Base-by-base conservation (phyloP, 2,113 vertebrate genomes). In the Lagopus leucura region DNA sequence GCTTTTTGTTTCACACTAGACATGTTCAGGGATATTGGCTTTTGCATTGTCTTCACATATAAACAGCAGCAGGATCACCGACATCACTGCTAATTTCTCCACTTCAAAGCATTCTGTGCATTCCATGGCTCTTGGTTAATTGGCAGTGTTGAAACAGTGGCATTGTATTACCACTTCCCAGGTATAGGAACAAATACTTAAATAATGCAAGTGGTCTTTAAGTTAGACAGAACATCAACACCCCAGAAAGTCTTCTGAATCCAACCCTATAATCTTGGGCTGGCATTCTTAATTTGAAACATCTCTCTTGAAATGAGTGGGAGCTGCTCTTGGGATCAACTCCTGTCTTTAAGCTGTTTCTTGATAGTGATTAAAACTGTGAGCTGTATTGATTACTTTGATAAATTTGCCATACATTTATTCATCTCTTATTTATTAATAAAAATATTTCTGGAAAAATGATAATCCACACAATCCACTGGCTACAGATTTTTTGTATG, bases 141-240 rank as follows among this genome's bases (percentile, higher is more conserved):
- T 61, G 21, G 3, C 30, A 22, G 64, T 28, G 32, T 4, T 75
- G 19, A 78, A 92, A 64, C 21, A 55, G 36, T 15, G 71, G 27
- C 13, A 45, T 50, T 57, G 32, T 0, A 1, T 55, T 63, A 54
- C 2, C 7, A 9, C 12, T 63, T 65, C 43, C 5, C n/a, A 88
- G 45, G 48, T 13, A 54, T 2, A 66, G 47, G 16, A 86, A 24
- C 19, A 88, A 69, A 50, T 16, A 72, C 3, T 32, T 36, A 66
- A 67, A 20, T 22, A 17, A 28, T 25, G 1, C 3, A 71, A 78
- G 13, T 52, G 5, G 5, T 42, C 34, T 67, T 74, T 57, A 90
- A 19, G 2, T 27, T 28, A n/a, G 21, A 0, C 0, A 8, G 13
- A 36, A 25, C 13, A 10, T 14, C 47, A 38, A 47, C 2, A 8